Conservation (phyloP, 92 coral and sea anemone genomes). For the Umimayanthus chanpuru region DNA sequence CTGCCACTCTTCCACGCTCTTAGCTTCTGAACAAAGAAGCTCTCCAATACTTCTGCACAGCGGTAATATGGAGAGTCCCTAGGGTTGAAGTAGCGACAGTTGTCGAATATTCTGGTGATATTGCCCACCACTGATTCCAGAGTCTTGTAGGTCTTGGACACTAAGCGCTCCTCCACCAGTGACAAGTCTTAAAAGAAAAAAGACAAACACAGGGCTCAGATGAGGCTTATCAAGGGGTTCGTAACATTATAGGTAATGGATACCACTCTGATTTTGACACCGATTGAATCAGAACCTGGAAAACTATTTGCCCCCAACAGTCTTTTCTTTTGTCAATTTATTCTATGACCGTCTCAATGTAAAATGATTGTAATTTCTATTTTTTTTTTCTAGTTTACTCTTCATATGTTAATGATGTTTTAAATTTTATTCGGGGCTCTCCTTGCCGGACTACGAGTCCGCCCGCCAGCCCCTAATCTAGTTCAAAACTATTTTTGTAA, state of each 20-base stretch:
- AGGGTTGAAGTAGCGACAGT: conserved; percentile 95
- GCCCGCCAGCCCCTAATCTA: no score
- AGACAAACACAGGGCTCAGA: neutral
- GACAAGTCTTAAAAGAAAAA: conserved; percentile 68
- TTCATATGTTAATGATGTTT: no score
- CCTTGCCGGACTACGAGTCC: no score
- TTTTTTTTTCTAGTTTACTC: no score
- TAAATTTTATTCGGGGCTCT: no score
- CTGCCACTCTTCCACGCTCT: conserved; percentile 75
- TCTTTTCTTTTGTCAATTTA: no score
- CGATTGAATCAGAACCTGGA: no score
- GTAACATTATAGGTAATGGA: neutral
- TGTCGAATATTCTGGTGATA: conserved; percentile 89
- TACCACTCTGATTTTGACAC: no score
- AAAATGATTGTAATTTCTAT: no score
- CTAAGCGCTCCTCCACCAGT: conserved; percentile 77
- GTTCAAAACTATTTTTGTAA: no score
- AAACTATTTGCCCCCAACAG: no score
- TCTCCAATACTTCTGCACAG: conserved; percentile 98
- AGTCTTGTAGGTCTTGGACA: conserved; percentile 72
- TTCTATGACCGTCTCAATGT: no score
- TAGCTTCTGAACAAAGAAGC: conserved; percentile 93
- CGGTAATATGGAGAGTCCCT: conserved; percentile 97
- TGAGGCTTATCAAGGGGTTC: neutral
- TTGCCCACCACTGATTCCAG: conserved; percentile 84